Conservation (phyloP, 2,797 vertebrate genomes). For the Chromobotia macracanthus region DNA sequence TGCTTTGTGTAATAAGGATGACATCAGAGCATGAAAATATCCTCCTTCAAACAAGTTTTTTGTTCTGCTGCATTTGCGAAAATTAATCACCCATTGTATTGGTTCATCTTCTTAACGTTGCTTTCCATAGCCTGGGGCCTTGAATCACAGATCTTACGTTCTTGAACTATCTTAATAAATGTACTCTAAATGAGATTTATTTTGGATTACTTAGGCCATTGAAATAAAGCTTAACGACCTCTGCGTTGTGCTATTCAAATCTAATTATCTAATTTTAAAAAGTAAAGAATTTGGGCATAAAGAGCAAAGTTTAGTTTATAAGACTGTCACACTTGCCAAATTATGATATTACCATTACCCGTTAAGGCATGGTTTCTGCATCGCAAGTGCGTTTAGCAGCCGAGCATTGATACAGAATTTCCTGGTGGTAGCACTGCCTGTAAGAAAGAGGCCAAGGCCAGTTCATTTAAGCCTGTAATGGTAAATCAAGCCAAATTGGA, state of each 20-base stretch:
- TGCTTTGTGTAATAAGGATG: neutral
- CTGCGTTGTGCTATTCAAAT: neutral
- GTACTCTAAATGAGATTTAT: neutral
- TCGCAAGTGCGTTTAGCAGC: conserved; percentile 11
- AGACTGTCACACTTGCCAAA: neutral
- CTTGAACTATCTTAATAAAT: neutral
- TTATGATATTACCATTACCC: neutral
- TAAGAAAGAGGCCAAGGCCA: conserved; percentile 26
- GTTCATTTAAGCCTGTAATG: conserved; percentile 37
- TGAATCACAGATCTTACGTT: neutral
- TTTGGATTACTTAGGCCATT: neutral
- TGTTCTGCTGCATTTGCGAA: neutral
- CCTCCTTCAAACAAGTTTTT: neutral
- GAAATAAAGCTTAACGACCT: neutral
- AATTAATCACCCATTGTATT: neutral
- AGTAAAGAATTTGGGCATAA: neutral
- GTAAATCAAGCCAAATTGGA: conserved; percentile 59
- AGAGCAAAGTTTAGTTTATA: neutral
- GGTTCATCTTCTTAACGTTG: neutral
- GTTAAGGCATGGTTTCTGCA: neutral
- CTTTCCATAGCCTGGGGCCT: neutral
- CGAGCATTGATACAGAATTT: conserved; percentile 28
- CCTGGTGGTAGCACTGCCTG: neutral
- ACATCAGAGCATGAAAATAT: neutral
- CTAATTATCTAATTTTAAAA: neutral